These are phyloP conservation scores for Vulpes lagopus DNA, from an alignment of 2,113 vertebrate genomes.

Conservation along the genomic window DNA sequence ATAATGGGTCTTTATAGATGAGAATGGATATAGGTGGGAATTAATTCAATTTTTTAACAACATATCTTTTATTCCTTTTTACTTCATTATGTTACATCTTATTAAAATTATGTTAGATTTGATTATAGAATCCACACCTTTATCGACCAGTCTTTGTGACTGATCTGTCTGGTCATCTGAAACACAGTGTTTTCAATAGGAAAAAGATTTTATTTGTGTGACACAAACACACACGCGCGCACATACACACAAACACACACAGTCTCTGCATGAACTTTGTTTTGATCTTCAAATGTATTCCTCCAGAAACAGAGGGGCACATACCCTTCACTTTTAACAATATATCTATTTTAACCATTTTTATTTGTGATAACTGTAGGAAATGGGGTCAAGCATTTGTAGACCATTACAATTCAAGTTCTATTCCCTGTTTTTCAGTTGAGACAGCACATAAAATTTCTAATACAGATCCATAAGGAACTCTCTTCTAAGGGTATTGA, in stretches of 20 bases:
- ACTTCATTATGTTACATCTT: not conserved
- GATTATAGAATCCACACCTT: not conserved
- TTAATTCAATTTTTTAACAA: not conserved
- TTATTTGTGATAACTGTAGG: not conserved
- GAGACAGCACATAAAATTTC: not conserved
- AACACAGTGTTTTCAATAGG: not conserved
- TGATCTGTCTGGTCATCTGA: not conserved
- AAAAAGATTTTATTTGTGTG: not conserved
- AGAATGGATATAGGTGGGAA: not conserved
- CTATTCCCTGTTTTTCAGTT: not conserved
- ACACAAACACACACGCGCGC: rapidly evolving
- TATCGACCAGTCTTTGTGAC: not conserved
- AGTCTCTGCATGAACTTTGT: not conserved
- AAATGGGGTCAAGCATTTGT: not conserved
- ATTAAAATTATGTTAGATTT: constrained; percentile 24
- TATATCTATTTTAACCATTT: not conserved
- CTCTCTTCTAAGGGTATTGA: not conserved
- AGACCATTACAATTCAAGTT: not conserved
- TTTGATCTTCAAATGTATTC: constrained; percentile 5
- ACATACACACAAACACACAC: not conserved
- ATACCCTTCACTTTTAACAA: not conserved
- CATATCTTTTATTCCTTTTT: not conserved
- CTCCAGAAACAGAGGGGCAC: not conserved
- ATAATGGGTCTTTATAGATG: not conserved
- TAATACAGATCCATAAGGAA: not conserved